Evolutionary conservation across 1,140 invertebrate genomes (phyloP).

Genomic region (Drosophila murphyi): DNA sequence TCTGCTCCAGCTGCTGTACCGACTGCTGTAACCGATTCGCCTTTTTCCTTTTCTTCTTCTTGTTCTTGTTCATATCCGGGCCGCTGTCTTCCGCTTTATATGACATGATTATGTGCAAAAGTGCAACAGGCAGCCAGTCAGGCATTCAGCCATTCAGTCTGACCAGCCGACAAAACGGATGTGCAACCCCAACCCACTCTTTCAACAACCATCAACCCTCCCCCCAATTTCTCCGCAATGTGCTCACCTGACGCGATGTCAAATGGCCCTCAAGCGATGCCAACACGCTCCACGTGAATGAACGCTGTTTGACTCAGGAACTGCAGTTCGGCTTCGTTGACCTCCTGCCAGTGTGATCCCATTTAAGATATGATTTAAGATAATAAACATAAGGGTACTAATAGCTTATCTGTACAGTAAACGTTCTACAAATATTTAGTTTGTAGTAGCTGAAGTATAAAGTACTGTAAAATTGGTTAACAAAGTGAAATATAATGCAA

Average conservation of each 20-base stretch:
- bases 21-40: neutral
- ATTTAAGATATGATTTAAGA: constrained; percentile 10
- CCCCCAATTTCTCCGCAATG: neutral
- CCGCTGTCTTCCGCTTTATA: constrained; percentile 67
- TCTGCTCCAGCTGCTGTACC: neutral
- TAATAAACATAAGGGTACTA: neutral
- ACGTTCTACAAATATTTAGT: too few species aligned
- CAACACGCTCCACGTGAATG: constrained; percentile 30
- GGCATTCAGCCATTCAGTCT: constrained; percentile 4
- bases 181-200: neutral
- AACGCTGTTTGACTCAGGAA: constrained; percentile 12
- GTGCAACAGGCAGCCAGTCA: constrained; percentile 66
- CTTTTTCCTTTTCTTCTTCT: neutral
- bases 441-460: too few species aligned
- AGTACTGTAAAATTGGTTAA: too few species aligned
- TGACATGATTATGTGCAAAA: constrained; percentile 80
- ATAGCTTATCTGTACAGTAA: neutral
- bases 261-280: constrained; percentile 65
- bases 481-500: too few species aligned
- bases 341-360: constrained; percentile 14
- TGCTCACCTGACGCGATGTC: constrained; percentile 39
- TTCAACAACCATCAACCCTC: neutral
- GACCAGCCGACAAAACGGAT: constrained; percentile 31
- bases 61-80: constrained; percentile 64
- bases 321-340: constrained; percentile 58